Base-by-base conservation (phyloP, 2,888 invertebrate species). In the Euzetes globulus region DNA sequence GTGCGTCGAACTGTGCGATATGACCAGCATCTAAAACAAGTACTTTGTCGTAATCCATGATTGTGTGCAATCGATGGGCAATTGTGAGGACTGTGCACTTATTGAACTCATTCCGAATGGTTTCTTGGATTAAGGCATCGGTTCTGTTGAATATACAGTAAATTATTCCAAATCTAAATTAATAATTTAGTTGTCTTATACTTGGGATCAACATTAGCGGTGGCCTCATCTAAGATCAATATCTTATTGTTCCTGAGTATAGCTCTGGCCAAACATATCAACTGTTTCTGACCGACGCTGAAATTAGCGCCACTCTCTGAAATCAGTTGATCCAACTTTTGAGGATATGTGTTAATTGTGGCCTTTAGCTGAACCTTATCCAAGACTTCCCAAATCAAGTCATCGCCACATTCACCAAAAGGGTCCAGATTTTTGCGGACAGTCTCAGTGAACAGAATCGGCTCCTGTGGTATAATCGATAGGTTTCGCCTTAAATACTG, bases 401-500 rank as follows among this genome's bases (percentile, higher is more conserved):
- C 94, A 0, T 87, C 85, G 80, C 89, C 90, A 81, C 89, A 90
- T 80, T 89, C 88, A 77, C 89, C 88, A 82, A 94, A 93, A 0
- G 94, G 94, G 84, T 95, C 94, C 76, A 95, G 85, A 84, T 95
- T 95, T 80, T 89, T 89, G 1, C 95, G 86, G 85, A 95, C 86
- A 3, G 91, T 90, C 65, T 93, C 94, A 0, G 91, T 90, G 83
- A 95, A 94, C 25, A 94, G 83, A 29, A 92, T 88, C 0, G 94
- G 93, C 80, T 93, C 92, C 80, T 95, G 94, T 0, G 95, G 95
- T 80, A 95, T 95, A 76, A 95, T 94, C 0, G 94, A 90, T 75
- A 96, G 90, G 79, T 88, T 89, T 73, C 87, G 87, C 70, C 95
- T 85, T 33, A 95, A 84, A 80, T 91, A 90, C 81, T 89, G 85